A percentile compares a stretch with the other conserved stretches of the same genome.
These are phyloP conservation scores for Pristis pectinata DNA, from an alignment of 2,797 vertebrate genomes.

Conservation along the genomic window DNA sequence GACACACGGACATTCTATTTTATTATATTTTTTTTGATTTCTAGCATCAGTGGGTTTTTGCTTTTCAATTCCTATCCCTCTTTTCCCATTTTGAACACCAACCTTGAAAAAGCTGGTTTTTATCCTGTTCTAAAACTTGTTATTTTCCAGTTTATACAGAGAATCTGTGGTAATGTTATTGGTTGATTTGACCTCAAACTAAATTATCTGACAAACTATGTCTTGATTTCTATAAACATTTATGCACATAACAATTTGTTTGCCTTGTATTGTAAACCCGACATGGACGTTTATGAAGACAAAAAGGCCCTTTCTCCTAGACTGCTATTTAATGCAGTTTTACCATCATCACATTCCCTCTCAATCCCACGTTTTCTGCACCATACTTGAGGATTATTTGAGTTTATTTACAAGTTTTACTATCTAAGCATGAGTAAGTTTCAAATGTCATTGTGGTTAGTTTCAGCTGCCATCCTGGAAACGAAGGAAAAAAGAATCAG, in stretches of 20 bases:
- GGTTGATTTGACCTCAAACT: not conserved
- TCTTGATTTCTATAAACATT: not conserved
- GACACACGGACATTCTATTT: too few species aligned
- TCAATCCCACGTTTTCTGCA: too few species aligned
- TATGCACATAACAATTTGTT: not conserved
- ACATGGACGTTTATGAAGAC: not conserved
- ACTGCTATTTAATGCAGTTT: not conserved
- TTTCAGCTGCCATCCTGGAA: conserved; percentile 2
- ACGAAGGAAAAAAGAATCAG: not conserved
- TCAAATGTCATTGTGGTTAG: not conserved
- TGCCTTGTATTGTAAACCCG: not conserved
- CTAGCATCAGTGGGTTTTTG: too few species aligned
- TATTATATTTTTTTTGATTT: too few species aligned
- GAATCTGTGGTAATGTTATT: not conserved
- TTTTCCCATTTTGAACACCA: not conserved
- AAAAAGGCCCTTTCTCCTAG: not conserved
- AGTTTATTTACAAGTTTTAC: not conserved
- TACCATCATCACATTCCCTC: not conserved
- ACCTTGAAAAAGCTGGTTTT: not conserved
- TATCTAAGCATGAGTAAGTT: not conserved
- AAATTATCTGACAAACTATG: not conserved
- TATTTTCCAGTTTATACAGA: not conserved
- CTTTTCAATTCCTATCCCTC: too few species aligned
- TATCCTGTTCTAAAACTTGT: not conserved
- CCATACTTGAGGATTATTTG: not conserved